phyloP scores from a whole-genome alignment of 2,888 invertebrate genomes.

The Ichneumoninae sp. region DNA sequence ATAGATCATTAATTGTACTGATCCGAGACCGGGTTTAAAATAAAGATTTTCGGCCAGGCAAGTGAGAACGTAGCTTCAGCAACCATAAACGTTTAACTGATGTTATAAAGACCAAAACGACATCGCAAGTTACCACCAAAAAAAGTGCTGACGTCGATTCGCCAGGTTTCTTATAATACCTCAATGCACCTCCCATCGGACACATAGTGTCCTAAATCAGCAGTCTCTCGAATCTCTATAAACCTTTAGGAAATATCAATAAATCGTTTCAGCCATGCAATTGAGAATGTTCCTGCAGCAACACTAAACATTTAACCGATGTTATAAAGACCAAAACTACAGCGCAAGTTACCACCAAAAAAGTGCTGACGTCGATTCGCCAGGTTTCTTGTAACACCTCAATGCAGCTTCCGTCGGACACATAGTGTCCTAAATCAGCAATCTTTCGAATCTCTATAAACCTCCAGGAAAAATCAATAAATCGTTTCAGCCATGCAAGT shows the following conservation, averaged over 20 bases:
- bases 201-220: background rate
- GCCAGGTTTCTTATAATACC: background rate
- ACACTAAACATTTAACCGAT: background rate
- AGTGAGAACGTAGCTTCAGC: background rate
- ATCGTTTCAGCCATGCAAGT: too few species aligned
- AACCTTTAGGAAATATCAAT: constrained; percentile 30
- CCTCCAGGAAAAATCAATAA: constrained; percentile 32
- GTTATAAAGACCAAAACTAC: background rate
- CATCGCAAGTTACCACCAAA: background rate
- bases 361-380: background rate
- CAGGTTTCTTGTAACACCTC: background rate
- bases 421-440: background rate
- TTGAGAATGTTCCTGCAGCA: background rate
- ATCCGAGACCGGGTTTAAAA: background rate
- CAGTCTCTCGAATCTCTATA: background rate
- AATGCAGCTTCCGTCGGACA: background rate
- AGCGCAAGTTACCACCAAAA: background rate
- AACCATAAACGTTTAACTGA: background rate
- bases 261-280: background rate
- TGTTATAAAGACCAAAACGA: background rate
- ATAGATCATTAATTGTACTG: background rate
- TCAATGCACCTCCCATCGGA: background rate
- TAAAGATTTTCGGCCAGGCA: background rate
- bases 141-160: background rate
- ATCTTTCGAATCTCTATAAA: constrained; percentile 1